Conservation (phyloP, 2,888 invertebrate genomes). For the Meteorus cinctellus region DNA sequence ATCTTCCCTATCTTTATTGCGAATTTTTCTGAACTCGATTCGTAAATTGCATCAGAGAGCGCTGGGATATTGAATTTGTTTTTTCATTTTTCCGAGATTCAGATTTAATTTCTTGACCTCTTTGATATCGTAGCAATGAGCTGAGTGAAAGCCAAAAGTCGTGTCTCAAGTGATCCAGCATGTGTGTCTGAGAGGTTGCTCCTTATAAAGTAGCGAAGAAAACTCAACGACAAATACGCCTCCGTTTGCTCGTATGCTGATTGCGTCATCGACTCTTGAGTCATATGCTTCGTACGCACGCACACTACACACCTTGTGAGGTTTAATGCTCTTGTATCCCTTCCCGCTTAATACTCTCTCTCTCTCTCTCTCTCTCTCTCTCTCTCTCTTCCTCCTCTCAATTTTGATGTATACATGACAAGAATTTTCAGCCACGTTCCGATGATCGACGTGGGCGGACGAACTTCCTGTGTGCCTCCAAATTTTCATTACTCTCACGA, state of each 20-base stretch:
- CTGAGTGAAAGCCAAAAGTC: constrained; percentile 14
- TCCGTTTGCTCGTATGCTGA: constrained; percentile 57
- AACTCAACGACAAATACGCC: constrained; percentile 62
- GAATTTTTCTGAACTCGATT: too few species aligned
- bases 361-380: constrained; percentile 1
- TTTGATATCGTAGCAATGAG: not conserved
- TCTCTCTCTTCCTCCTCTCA: constrained; percentile 1
- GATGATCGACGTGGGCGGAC: constrained; percentile 45
- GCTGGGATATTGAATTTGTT: too few species aligned
- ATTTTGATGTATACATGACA: constrained; percentile 28
- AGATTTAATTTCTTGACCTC: too few species aligned
- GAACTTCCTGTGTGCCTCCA: constrained; percentile 35
- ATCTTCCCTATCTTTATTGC: not conserved
- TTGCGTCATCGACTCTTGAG: constrained; percentile 65
- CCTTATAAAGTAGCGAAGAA: constrained; percentile 68
- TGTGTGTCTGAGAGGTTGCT: constrained; percentile 56
- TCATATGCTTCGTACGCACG: constrained; percentile 33
- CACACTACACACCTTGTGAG: constrained; percentile 8
- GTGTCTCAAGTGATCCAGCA: not conserved
- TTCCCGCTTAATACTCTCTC: not conserved
- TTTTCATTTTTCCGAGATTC: too few species aligned
- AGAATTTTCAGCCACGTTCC: constrained; percentile 37
- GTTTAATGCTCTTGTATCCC: not conserved
- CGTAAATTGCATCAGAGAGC: too few species aligned
- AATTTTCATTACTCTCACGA: constrained; percentile 24